phyloP scores from a whole-genome alignment of 2,113 vertebrate species.

The Mesembrinibis cayennensis region DNA sequence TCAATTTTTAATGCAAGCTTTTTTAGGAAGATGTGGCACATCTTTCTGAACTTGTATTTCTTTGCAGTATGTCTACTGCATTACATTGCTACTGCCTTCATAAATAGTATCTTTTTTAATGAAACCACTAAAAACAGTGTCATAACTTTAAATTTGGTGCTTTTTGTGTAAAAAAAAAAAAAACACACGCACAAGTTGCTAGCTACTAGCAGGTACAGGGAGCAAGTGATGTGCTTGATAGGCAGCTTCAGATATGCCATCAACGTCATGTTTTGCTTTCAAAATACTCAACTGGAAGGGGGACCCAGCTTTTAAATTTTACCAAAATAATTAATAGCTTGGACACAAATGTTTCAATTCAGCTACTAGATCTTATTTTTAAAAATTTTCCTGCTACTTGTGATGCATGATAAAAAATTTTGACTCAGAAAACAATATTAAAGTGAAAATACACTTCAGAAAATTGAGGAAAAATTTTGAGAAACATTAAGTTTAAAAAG shows the following conservation, averaged over 20 bases:
- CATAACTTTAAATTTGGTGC: not conserved
- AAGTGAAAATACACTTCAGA: not conserved
- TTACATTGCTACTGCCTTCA: not conserved
- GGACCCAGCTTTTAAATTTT: not conserved
- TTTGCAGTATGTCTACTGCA: not conserved
- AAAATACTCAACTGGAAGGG: not conserved
- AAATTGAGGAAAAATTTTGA: not conserved
- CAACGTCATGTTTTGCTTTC: not conserved
- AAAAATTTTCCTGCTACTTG: not conserved
- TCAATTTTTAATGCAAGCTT: not conserved
- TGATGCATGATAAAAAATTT: not conserved
- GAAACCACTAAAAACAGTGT: not conserved
- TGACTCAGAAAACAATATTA: not conserved
- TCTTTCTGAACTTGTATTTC: not conserved
- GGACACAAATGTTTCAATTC: not conserved
- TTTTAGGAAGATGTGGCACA: not conserved
- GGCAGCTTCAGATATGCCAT: not conserved
- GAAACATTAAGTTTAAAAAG: not conserved
- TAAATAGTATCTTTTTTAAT: not conserved
- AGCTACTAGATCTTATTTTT: not conserved
- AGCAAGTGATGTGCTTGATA: not conserved
- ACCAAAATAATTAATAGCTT: not conserved
- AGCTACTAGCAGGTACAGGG: not conserved
- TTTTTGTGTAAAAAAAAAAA: not conserved
- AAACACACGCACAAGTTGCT: not conserved